Evolutionary conservation across 2,888 invertebrate species (phyloP).

Genomic region (Muschampia plurimacula): DNA sequence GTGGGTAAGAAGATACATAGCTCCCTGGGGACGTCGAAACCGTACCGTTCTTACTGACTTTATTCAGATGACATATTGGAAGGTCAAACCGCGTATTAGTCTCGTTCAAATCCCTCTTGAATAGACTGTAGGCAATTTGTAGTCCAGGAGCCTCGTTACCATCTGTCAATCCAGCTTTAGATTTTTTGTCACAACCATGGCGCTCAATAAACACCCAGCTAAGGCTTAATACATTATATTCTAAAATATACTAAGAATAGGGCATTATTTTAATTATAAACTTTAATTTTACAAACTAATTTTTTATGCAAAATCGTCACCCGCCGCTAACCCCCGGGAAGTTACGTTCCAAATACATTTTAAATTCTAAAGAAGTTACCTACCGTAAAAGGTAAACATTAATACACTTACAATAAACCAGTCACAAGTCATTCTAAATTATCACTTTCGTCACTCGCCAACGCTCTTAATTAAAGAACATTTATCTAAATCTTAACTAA

Average conservation of each 20-base stretch:
- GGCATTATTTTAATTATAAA: no score
- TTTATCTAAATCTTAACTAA: conserved; percentile 51
- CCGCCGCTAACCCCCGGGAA: background rate
- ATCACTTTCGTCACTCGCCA: conserved; percentile 51
- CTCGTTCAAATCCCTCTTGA: conserved; percentile 22
- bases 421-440: conserved; percentile 50
- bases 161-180: conserved; percentile 16
- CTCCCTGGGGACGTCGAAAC: background rate
- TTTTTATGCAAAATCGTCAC: background rate
- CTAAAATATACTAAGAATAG: background rate
- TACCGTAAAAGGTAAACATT: conserved; percentile 15
- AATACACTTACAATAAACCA: conserved; percentile 49
- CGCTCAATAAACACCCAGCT: background rate
- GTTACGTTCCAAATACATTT: background rate
- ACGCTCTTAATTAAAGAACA: conserved; percentile 49
- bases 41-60: conserved; percentile 15
- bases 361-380: conserved; percentile 14
- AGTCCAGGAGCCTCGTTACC: conserved; percentile 4
- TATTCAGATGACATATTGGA: conserved; percentile 35
- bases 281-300: background rate
- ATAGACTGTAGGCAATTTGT: conserved; percentile 29
- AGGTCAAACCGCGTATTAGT: conserved; percentile 32
- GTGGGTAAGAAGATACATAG: conserved; percentile 21
- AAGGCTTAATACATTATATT: background rate
- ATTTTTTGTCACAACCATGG: background rate